A percentile compares a stretch with the other conserved stretches of the same genome.
These are phyloP conservation scores for Erythrolamprus reginae DNA, from an alignment of 2,113 vertebrate genomes.

Conservation along the genomic window DNA sequence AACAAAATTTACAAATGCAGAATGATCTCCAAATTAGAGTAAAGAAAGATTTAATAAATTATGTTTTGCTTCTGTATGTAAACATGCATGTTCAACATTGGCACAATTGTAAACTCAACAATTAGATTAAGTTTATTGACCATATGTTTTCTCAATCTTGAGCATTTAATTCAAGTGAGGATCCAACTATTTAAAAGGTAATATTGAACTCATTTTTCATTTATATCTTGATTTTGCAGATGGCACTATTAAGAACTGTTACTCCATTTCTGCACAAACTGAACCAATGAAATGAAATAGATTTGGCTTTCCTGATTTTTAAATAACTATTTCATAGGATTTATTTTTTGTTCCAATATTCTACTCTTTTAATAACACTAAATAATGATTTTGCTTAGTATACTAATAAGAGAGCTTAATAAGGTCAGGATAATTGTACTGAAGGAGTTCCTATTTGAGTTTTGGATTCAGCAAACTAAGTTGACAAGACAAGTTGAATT, in stretches of 20 bases:
- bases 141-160: background rate
- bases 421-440: background rate
- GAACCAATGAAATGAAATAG: background rate
- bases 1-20: background rate
- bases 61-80: background rate
- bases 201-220: background rate
- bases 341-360: background rate
- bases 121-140: background rate
- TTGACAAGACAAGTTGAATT: background rate
- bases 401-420: background rate
- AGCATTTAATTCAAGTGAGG: background rate
- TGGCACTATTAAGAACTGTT: background rate
- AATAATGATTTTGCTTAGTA: background rate
- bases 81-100: background rate
- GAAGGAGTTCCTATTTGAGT: background rate
- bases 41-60: background rate
- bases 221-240: background rate
- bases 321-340: background rate
- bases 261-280: background rate
- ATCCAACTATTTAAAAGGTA: background rate
- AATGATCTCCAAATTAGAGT: background rate
- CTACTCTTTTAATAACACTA: background rate
- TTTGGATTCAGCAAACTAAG: background rate
- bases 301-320: background rate
- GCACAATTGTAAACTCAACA: background rate